Conservation (phyloP, 1,140 invertebrate genomes). For the Brachionus paranguensis region DNA sequence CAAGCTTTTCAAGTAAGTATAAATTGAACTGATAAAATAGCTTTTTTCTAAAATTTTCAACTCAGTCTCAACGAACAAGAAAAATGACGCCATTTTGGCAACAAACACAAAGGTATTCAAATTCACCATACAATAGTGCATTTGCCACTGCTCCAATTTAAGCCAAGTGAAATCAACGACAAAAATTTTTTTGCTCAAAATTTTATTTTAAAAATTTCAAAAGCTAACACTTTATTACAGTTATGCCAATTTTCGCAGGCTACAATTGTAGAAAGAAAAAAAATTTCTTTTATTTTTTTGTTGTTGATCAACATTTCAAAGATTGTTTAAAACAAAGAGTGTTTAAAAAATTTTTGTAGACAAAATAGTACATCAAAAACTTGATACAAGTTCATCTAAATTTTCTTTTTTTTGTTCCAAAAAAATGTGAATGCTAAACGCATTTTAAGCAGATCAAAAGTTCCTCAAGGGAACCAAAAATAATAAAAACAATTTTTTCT, state of each 20-base stretch:
- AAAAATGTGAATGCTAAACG: background rate
- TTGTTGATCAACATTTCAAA: background rate
- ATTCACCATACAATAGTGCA: background rate
- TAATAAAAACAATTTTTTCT: background rate
- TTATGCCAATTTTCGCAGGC: background rate
- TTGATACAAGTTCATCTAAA: background rate
- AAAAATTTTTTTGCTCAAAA: background rate
- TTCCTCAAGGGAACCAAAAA: background rate
- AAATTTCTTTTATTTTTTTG: background rate
- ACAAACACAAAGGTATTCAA: background rate
- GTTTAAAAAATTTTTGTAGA: background rate
- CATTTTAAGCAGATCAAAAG: background rate
- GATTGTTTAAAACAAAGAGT: background rate
- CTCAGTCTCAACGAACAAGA: too few relatives aligned
- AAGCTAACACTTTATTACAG: background rate
- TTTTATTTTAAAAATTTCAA: background rate
- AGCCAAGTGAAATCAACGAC: background rate
- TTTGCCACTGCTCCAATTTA: too few relatives aligned
- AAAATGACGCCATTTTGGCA: too few relatives aligned
- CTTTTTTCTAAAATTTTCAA: background rate
- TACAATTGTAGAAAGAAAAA: background rate
- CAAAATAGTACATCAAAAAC: background rate
- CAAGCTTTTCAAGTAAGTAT: background rate
- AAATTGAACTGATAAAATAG: background rate
- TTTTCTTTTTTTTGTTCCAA: background rate